Evolutionary conservation across 1,140 invertebrate species (phyloP).

Genomic region (Zaprionus lachaisei): DNA sequence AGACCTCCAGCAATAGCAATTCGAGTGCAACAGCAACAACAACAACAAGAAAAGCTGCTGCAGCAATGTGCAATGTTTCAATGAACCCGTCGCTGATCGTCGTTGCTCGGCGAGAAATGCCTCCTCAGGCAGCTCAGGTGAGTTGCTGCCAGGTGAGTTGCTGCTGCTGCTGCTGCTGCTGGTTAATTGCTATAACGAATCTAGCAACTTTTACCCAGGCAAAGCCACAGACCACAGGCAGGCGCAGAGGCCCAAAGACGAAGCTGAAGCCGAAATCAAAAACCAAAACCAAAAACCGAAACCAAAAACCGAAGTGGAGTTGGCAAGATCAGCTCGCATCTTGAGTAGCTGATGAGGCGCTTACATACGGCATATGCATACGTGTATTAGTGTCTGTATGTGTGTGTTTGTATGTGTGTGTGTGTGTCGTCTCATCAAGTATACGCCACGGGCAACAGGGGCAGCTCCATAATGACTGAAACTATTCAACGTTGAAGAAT

Average conservation of each 20-base stretch:
- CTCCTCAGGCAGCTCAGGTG: not conserved
- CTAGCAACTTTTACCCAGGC: slow-evolving; percentile 75
- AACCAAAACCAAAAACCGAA: slow-evolving; percentile 34
- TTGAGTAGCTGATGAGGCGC: slow-evolving; percentile 47
- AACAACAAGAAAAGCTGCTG: not conserved
- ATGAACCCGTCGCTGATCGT: slow-evolving; percentile 60
- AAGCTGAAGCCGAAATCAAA: slow-evolving; percentile 44
- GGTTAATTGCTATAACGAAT: slow-evolving; percentile 80
- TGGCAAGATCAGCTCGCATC: slow-evolving; percentile 43
- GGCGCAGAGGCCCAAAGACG: slow-evolving; percentile 25
- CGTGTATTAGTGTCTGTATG: not conserved
- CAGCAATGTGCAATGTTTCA: slow-evolving; percentile 59
- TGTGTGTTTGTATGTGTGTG: slow-evolving; percentile 27
- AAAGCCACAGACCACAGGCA: slow-evolving; percentile 2
- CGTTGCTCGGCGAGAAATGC: slow-evolving; percentile 22
- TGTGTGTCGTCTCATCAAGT: slow-evolving; percentile 56
- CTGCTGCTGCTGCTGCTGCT: slow-evolving; percentile 20
- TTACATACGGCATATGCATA: slow-evolving; percentile 9
- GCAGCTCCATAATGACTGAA: slow-evolving; percentile 77
- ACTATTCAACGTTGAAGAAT: slow-evolving; percentile 84
- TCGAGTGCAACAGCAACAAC: slow-evolving; percentile 25
- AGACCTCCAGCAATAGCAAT: slow-evolving; percentile 65
- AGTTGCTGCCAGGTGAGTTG: slow-evolving; percentile 58
- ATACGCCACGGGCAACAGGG: slow-evolving; percentile 62
- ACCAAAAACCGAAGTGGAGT: not conserved